Evolutionary conservation across 2,888 invertebrate genomes (phyloP).

Genomic region (Sinhomidia bicolor): DNA sequence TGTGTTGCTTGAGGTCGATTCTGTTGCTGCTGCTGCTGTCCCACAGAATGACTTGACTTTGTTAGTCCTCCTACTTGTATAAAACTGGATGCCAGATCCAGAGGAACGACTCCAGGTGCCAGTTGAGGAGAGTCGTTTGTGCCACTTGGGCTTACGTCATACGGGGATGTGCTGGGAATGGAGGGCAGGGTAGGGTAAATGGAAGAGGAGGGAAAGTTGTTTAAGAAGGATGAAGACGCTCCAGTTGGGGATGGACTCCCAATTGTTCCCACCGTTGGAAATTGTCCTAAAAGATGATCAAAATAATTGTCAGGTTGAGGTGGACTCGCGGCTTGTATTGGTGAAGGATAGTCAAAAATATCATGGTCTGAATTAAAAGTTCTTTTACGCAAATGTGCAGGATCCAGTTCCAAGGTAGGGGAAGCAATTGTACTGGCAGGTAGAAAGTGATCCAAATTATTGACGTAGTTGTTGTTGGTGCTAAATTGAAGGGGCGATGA

Average conservation of each 20-base stretch:
- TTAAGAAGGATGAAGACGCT: constrained; percentile 69
- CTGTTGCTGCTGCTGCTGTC: no score
- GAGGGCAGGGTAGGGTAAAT: neutral
- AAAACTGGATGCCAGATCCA: constrained; percentile 77
- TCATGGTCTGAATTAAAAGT: constrained; percentile 61
- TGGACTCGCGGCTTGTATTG: constrained; percentile 35
- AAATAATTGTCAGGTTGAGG: constrained; percentile 73
- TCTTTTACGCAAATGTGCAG: constrained; percentile 75
- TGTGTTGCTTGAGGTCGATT: neutral
- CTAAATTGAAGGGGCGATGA: no score
- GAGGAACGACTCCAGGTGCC: constrained; percentile 73
- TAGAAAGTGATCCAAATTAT: constrained; percentile 36
- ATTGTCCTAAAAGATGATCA: constrained; percentile 76
- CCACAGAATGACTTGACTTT: neutral
- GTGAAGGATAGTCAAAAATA: constrained; percentile 53
- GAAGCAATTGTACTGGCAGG: constrained; percentile 13
- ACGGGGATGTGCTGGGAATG: neutral
- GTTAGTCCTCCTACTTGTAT: constrained; percentile 69
- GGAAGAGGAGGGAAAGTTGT: constrained; percentile 39
- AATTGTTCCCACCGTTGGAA: constrained; percentile 57
- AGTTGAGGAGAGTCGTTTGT: constrained; percentile 44
- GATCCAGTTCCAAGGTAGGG: constrained; percentile 9
- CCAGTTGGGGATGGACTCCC: constrained; percentile 75
- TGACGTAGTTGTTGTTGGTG: no score
- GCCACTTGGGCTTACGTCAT: constrained; percentile 61